A percentile compares a stretch with the other conserved stretches of the same genome.
Evolutionary conservation across 2,797 vertebrate species (phyloP).

Genomic region (Acanthurus lineatus): DNA sequence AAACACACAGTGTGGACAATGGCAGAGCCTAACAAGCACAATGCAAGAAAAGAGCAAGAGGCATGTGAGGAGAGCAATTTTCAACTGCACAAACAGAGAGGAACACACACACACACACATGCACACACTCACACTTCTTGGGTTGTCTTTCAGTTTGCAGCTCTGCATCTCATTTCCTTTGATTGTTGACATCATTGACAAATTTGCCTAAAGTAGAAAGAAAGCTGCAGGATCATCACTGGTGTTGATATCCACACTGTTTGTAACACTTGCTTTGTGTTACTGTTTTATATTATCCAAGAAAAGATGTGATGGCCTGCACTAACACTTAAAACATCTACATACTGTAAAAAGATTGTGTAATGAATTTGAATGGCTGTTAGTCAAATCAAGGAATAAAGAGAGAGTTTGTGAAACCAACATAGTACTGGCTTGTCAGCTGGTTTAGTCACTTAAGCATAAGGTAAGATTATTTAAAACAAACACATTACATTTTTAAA

Average conservation of each 20-base stretch:
- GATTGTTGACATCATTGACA: neutral
- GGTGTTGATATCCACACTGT: neutral
- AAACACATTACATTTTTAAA: neutral
- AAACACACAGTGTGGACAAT: slow-evolving; percentile 39
- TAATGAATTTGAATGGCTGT: neutral
- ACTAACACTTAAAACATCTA: no score
- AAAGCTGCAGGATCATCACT: neutral
- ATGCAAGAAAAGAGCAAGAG: slow-evolving; percentile 59
- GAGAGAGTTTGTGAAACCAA: neutral
- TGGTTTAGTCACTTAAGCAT: neutral
- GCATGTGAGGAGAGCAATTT: slow-evolving; percentile 63
- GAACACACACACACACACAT: slow-evolving; percentile 6
- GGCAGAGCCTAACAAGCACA: slow-evolving; percentile 53
- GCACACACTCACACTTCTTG: neutral
- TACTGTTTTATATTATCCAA: neutral
- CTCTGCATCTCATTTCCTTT: neutral
- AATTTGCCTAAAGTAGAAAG: neutral
- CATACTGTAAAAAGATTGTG: neutral
- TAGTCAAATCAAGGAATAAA: no score
- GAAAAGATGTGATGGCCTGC: neutral
- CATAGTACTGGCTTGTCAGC: neutral
- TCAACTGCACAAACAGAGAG: slow-evolving; percentile 43
- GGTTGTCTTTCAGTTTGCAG: slow-evolving; percentile 12
- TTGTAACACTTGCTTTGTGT: neutral
- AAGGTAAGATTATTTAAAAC: neutral